A percentile compares a stretch with the other conserved stretches of the same genome.
These are phyloP conservation scores for Sebastes iracundus DNA, from an alignment of 2,797 vertebrate species.

Conservation along the genomic window DNA sequence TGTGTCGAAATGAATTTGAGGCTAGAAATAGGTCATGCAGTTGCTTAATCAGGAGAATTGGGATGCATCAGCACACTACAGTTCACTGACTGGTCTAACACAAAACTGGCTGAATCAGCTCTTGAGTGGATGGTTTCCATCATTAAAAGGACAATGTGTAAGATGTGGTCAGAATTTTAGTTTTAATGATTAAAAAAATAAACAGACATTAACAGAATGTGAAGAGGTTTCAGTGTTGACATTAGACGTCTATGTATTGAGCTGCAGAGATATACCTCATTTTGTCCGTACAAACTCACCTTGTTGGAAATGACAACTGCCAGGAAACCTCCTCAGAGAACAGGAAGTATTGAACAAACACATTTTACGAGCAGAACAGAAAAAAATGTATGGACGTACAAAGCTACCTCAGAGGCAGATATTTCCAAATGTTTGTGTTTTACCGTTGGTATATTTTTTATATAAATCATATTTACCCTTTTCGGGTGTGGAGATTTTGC, in stretches of 20 bases:
- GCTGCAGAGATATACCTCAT: neutral
- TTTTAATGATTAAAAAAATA: no score
- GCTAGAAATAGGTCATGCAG: neutral
- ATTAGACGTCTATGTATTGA: neutral
- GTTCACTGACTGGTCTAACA: neutral
- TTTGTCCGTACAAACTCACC: neutral
- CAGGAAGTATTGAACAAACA: constrained; percentile 1
- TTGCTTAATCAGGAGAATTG: neutral
- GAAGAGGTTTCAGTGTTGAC: neutral
- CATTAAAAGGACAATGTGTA: neutral
- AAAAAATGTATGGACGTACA: neutral
- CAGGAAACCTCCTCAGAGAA: constrained; percentile 31
- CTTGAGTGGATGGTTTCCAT: neutral
- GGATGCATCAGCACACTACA: neutral
- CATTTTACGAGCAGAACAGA: constrained; percentile 23
- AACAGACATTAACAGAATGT: neutral
- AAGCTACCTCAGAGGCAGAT: constrained; percentile 17
- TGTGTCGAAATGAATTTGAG: neutral
- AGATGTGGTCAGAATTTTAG: neutral
- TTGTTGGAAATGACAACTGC: constrained; percentile 11
- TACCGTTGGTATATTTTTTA: constrained; percentile 6
- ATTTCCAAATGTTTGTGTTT: constrained; percentile 4
- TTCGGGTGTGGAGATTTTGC: neutral
- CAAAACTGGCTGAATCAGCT: neutral
- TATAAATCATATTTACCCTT: neutral